phyloP scores from a whole-genome alignment of 2,113 vertebrate species.

The Paradoxurus hermaphroditus region DNA sequence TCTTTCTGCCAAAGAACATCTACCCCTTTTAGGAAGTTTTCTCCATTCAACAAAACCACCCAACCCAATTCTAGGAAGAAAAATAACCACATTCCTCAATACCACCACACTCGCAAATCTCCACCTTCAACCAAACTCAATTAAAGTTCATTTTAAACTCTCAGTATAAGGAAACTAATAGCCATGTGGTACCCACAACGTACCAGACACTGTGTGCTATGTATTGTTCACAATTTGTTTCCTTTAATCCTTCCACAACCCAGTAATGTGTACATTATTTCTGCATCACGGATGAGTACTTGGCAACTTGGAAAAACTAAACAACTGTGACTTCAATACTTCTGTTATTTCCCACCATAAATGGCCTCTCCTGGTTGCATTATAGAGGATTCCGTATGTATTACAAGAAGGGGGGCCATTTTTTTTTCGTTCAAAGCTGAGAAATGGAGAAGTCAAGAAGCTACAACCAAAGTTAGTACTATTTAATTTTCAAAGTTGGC shows the following conservation, averaged over 20 bases:
- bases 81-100: not conserved
- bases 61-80: not conserved
- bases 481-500: not conserved
- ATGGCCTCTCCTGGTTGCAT: not conserved
- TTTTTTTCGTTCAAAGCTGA: slow-evolving; percentile 10
- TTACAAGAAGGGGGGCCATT: not conserved
- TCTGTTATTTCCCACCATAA: not conserved
- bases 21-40: not conserved
- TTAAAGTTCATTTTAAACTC: not conserved
- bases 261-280: not conserved
- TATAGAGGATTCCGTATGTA: not conserved
- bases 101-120: not conserved
- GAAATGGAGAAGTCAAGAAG: not conserved
- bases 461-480: not conserved
- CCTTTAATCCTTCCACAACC: not conserved
- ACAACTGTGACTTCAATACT: not conserved
- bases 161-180: not conserved
- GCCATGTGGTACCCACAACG: not conserved
- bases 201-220: not conserved
- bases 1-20: not conserved
- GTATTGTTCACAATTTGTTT: not conserved
- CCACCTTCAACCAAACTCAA: not conserved
- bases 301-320: not conserved
- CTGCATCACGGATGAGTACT: not conserved
- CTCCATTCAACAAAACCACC: slow-evolving; percentile 5